A percentile compares a stretch with the other conserved stretches of the same genome.
Evolutionary conservation across 2,888 invertebrate species (phyloP).

Genomic region (Petrolisthes cinctipes): DNA sequence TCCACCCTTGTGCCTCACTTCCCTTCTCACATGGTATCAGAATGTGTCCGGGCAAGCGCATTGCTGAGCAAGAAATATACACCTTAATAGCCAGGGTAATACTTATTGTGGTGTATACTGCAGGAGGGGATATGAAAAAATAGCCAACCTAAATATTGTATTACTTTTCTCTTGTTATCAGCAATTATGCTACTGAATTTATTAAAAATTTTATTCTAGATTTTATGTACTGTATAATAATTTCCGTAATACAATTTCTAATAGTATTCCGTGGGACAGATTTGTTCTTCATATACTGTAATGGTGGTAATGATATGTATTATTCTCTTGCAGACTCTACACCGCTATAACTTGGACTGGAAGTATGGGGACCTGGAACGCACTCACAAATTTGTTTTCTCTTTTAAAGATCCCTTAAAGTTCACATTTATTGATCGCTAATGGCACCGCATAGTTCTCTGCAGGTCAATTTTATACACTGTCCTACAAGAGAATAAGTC

Average conservation of each 20-base stretch:
- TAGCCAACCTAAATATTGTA: too few species aligned
- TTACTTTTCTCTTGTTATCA: too few species aligned
- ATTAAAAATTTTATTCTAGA: too few species aligned
- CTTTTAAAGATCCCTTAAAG: conserved; percentile 13
- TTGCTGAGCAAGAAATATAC: conserved; percentile 60
- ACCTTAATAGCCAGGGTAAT: conserved; percentile 55
- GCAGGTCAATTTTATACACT: too few species aligned
- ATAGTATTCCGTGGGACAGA: too few species aligned
- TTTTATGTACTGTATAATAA: too few species aligned
- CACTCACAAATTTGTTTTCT: conserved; percentile 20
- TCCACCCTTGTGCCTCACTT: conserved; percentile 50
- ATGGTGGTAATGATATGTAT: too few species aligned
- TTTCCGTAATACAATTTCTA: too few species aligned
- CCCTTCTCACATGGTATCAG: conserved; percentile 56
- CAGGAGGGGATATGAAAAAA: too few species aligned
- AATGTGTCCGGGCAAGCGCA: conserved; percentile 54
- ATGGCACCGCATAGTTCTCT: neutral
- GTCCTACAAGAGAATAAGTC: too few species aligned
- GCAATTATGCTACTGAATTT: too few species aligned
- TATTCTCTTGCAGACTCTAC: conserved; percentile 26
- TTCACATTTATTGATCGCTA: conserved; percentile 29
- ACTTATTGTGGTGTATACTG: neutral
- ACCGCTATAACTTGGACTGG: conserved; percentile 31
- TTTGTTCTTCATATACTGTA: too few species aligned
- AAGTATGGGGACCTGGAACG: conserved; percentile 35